phyloP scores from a whole-genome alignment of 2,113 vertebrate species.

The Xiphophorus hellerii region DNA sequence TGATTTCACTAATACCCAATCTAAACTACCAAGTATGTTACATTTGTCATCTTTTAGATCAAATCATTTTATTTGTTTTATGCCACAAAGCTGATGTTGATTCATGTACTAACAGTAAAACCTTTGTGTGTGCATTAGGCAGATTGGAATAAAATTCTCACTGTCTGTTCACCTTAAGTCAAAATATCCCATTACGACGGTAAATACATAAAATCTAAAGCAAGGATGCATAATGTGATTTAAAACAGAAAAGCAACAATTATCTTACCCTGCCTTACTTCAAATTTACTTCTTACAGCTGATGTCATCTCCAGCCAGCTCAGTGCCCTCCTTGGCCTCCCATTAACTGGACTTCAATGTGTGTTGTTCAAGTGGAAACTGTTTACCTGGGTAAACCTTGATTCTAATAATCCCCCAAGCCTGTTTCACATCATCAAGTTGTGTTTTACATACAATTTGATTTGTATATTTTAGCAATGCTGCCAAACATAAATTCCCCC shows the following conservation, averaged over 20 bases:
- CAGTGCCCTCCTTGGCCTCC: background rate
- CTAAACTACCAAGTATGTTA: background rate
- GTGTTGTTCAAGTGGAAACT: background rate
- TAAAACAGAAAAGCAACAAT: background rate
- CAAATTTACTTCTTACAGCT: background rate
- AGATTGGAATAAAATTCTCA: background rate
- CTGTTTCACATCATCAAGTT: background rate
- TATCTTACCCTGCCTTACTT: background rate
- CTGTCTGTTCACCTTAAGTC: background rate
- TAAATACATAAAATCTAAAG: background rate
- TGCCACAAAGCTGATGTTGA: background rate
- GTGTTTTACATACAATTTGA: too few relatives aligned
- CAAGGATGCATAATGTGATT: background rate
- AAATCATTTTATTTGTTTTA: background rate
- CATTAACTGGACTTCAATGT: background rate
- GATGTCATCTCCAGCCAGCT: background rate
- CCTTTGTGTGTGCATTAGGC: background rate
- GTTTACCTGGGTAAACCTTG: background rate
- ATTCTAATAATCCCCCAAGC: background rate
- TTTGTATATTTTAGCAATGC: background rate
- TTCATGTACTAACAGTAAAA: background rate
- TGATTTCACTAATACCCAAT: conserved; percentile 29
- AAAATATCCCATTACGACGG: background rate
- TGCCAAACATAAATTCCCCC: background rate
- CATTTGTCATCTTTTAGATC: background rate